phyloP scores from a whole-genome alignment of 2,888 invertebrate species.

The Omphaloscelis lunosa region DNA sequence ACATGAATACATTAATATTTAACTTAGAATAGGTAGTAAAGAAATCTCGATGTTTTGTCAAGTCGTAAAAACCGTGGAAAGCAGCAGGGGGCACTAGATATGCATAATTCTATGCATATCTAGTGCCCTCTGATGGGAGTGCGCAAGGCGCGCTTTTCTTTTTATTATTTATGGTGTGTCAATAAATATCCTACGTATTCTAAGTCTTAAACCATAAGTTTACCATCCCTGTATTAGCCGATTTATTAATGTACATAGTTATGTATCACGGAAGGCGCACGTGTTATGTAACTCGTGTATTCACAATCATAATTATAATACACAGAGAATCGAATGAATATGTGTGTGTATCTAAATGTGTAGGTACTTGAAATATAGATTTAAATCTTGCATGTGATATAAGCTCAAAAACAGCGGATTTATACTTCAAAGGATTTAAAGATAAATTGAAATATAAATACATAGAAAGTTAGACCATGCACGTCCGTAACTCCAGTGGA shows the following conservation, averaged over 20 bases:
- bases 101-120: no score
- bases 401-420: background rate
- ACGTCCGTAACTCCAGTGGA: background rate
- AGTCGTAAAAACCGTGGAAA: no score
- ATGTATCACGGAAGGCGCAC: background rate
- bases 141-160: background rate
- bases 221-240: background rate
- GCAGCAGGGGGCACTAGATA: no score
- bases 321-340: background rate
- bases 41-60: no score
- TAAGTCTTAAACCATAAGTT: background rate
- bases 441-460: background rate
- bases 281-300: background rate
- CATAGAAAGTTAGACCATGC: background rate
- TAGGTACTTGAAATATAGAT: no score
- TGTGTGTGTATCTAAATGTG: no score
- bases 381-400: background rate
- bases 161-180: background rate
- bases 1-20: no score
- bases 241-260: background rate
- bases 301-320: slow-evolving; percentile 2
- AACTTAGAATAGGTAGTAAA: no score
- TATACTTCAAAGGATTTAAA: background rate
- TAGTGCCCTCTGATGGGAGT: background rate
- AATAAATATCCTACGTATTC: background rate